A percentile compares a stretch with the other conserved stretches of the same genome.
Conservation (phyloP, 35 echinoderm and acorn worm species). For the Holothuria glaberrima region DNA sequence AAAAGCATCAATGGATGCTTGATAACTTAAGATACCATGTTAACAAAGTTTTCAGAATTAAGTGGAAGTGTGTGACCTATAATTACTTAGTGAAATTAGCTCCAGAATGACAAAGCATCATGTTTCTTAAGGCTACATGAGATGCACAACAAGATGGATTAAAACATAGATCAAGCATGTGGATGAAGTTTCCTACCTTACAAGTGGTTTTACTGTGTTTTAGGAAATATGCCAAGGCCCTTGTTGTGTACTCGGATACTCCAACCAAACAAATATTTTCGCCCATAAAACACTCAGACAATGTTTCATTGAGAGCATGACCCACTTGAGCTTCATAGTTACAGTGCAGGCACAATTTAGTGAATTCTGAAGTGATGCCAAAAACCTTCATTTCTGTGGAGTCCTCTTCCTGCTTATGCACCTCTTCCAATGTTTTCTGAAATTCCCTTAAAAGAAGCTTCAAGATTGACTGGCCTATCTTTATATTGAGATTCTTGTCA, state of each 20-base stretch:
- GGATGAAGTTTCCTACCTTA: neutral
- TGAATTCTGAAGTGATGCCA: neutral
- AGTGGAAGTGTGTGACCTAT: no score
- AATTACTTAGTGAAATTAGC: no score
- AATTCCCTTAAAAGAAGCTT: neutral
- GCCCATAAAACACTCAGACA: neutral
- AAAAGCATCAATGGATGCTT: no score
- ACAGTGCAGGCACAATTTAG: constrained; percentile 31
- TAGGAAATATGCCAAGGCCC: constrained; percentile 37
- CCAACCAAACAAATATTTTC: constrained; percentile 1
- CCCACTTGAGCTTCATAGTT: constrained; percentile 48
- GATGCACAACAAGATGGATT: neutral
- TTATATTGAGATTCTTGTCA: neutral
- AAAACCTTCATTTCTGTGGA: constrained; percentile 7
- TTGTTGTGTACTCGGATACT: constrained; percentile 40
- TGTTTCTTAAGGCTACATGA: no score
- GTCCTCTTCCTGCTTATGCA: neutral
- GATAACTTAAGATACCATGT: no score
- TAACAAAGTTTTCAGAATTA: no score
- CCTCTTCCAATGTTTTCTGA: neutral
- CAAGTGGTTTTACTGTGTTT: constrained; percentile 24
- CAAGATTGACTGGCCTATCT: constrained; percentile 7
- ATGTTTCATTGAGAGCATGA: neutral
- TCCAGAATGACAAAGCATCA: no score
- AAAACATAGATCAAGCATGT: neutral